phyloP scores from a whole-genome alignment of 2,888 invertebrate species.

The Perithous albicinctus region DNA sequence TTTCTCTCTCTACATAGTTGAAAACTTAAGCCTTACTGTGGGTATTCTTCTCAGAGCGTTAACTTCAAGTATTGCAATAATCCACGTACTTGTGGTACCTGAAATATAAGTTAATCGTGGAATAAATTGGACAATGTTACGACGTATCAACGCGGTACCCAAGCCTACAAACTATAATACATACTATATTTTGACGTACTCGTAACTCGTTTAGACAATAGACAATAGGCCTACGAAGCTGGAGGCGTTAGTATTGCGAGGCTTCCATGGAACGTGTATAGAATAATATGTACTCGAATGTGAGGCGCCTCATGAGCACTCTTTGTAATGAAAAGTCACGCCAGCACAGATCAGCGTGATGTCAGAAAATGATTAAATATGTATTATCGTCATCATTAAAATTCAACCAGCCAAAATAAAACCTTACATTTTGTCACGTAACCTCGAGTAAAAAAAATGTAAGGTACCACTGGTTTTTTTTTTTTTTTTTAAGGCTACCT shows the following conservation, averaged over 20 bases:
- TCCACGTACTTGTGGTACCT: background rate
- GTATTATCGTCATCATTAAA: background rate
- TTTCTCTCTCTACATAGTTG: too few species aligned
- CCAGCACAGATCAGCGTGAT: conserved; percentile 2
- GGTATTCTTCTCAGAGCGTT: too few species aligned
- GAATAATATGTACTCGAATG: background rate
- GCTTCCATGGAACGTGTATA: background rate
- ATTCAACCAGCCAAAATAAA: too few species aligned
- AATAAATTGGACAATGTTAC: background rate
- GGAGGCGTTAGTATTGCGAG: background rate
- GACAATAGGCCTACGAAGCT: background rate
- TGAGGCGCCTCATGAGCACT: background rate
- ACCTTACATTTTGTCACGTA: too few species aligned
- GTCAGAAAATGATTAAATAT: background rate
- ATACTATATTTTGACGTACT: background rate
- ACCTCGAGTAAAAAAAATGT: too few species aligned
- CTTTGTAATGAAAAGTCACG: background rate
- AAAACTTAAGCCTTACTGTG: too few species aligned
- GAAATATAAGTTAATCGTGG: background rate
- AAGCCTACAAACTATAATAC: background rate
- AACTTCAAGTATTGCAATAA: too few species aligned
- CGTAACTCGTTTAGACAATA: background rate
- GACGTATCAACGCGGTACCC: background rate
- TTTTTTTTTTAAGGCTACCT: too few species aligned
- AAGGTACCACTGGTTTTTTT: too few species aligned